Conservation (phyloP, 2,797 vertebrate species). For the Danio albolineatus region DNA sequence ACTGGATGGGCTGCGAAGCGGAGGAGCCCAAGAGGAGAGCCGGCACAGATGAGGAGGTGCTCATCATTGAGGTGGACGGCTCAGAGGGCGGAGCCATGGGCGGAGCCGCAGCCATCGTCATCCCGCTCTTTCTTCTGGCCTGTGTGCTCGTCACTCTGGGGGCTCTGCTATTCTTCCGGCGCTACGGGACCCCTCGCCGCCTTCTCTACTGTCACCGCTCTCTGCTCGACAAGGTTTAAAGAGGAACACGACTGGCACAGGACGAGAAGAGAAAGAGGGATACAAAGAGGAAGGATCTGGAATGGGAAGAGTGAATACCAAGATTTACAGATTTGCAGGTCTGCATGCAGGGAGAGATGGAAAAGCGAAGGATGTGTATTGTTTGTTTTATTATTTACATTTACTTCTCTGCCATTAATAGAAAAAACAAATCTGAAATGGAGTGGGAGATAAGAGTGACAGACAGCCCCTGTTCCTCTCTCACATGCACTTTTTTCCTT, state of each 20-base stretch:
- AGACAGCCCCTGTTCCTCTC: slow-evolving; percentile 28
- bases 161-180: slow-evolving; percentile 87
- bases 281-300: slow-evolving; percentile 34
- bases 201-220: slow-evolving; percentile 91
- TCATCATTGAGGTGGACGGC: slow-evolving; percentile 86
- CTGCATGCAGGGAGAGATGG: slow-evolving; percentile 38
- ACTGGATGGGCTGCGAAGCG: slow-evolving; percentile 90
- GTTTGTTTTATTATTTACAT: slow-evolving; percentile 55
- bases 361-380: slow-evolving; percentile 47
- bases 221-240: slow-evolving; percentile 85
- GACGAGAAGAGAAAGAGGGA: slow-evolving; percentile 52
- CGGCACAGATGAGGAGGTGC: slow-evolving; percentile 80
- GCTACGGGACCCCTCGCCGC: slow-evolving; percentile 89
- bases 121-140: slow-evolving; percentile 86
- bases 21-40: slow-evolving; percentile 77
- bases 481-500: slow-evolving; percentile 48
- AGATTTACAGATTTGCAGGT: slow-evolving; percentile 47
- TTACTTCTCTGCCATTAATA: slow-evolving; percentile 52
- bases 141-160: slow-evolving; percentile 85
- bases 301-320: slow-evolving; percentile 23
- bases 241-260: slow-evolving; percentile 53
- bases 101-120: slow-evolving; percentile 77
- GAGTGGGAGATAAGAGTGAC: slow-evolving; percentile 50
- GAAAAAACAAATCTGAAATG: slow-evolving; percentile 34
- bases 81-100: slow-evolving; percentile 69